These are phyloP conservation scores for Jordanella pulchra DNA, from an alignment of 2,797 vertebrate species.

Conservation along the genomic window DNA sequence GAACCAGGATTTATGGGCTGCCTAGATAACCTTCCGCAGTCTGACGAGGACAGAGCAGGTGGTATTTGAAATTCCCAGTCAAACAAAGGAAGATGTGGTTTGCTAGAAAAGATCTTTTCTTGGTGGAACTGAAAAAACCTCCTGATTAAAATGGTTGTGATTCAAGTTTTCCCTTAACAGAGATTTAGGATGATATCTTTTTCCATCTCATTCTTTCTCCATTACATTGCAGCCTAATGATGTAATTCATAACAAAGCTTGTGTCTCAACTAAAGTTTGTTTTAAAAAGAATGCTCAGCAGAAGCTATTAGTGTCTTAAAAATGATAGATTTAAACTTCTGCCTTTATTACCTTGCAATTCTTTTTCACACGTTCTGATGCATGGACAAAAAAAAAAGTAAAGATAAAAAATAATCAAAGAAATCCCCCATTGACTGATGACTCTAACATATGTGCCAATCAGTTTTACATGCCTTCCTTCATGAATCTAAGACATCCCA, in stretches of 20 bases:
- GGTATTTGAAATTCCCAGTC: too few species aligned
- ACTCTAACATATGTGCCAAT: too few species aligned
- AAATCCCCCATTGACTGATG: neutral
- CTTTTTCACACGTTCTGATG: too few species aligned
- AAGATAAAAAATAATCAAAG: neutral
- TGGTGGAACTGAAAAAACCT: neutral
- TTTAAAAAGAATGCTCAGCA: neutral
- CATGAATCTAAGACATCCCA: constrained; percentile 18
- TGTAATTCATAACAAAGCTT: neutral
- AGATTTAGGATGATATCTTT: neutral
- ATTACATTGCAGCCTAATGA: neutral
- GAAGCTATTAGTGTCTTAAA: neutral
- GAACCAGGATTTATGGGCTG: too few species aligned
- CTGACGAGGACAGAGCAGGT: too few species aligned
- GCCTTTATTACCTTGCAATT: too few species aligned
- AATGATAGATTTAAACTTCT: neutral
- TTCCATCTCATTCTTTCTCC: neutral
- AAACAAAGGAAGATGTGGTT: too few species aligned
- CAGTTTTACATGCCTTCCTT: constrained; percentile 4
- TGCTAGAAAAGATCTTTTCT: too few species aligned
- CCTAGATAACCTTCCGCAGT: too few species aligned
- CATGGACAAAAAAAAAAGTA: too few species aligned
- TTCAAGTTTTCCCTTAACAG: neutral
- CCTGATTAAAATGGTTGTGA: neutral
- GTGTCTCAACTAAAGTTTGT: neutral